A percentile compares a stretch with the other conserved stretches of the same genome.
These are phyloP conservation scores for Campylomormyrus tamandua DNA, from an alignment of 2,113 vertebrate genomes.

Conservation along the genomic window DNA sequence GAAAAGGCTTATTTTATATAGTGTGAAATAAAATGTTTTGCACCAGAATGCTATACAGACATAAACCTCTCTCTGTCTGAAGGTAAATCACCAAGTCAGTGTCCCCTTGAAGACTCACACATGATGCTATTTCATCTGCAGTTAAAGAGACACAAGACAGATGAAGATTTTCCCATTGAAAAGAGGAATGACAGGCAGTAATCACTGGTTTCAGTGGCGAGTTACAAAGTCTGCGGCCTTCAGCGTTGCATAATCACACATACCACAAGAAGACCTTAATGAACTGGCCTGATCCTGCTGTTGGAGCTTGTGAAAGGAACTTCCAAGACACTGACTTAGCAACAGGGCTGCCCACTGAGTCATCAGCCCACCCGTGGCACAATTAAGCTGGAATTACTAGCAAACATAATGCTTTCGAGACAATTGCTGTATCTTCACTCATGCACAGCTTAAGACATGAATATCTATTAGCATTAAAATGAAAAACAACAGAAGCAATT, in stretches of 20 bases:
- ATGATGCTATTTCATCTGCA: neutral
- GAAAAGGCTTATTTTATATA: neutral
- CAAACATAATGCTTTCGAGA: conserved; percentile 26
- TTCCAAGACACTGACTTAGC: neutral
- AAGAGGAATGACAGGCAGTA: neutral
- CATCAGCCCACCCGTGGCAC: neutral
- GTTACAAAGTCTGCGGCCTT: neutral
- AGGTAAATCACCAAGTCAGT: neutral
- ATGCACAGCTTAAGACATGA: neutral
- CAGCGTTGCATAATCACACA: neutral
- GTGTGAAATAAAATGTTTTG: neutral
- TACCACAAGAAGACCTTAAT: neutral
- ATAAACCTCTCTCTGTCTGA: neutral
- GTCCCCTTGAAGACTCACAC: neutral
- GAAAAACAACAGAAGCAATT: neutral
- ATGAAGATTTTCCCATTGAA: neutral
- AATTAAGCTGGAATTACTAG: neutral
- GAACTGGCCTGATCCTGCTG: neutral
- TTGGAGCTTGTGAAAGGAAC: neutral
- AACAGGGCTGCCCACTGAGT: neutral
- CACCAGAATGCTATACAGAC: neutral
- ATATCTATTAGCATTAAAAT: neutral
- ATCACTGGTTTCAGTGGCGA: neutral
- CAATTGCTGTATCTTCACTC: neutral
- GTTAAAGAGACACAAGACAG: neutral